phyloP scores from a whole-genome alignment of 1,140 invertebrate species.

The Contarinia nasturtii region DNA sequence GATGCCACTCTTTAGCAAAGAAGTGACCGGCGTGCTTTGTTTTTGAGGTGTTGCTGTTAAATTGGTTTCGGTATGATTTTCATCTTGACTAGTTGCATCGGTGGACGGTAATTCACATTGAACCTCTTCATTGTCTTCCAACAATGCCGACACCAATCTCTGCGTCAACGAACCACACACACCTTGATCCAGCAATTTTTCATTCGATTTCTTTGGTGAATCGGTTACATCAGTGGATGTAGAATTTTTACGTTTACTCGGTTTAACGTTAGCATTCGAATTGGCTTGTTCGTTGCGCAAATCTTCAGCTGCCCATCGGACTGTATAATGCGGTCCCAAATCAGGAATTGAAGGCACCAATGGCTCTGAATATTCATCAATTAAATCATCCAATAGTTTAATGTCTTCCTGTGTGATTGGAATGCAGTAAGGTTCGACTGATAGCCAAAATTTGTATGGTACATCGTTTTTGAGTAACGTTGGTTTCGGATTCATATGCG shows the following conservation, averaged over 20 bases:
- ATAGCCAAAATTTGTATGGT: conserved; percentile 88
- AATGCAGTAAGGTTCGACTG: conserved; percentile 80
- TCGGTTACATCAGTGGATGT: conserved; percentile 17
- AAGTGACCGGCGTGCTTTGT: conserved; percentile 12
- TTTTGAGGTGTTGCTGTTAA: conserved; percentile 19
- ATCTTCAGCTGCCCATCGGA: conserved; percentile 77
- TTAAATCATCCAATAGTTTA: conserved; percentile 59
- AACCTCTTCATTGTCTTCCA: conserved; percentile 72
- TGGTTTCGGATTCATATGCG: conserved; percentile 18
- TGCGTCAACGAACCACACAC: conserved; percentile 74
- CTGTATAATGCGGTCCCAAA: conserved; percentile 74
- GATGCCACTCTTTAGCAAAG: conserved; percentile 19
- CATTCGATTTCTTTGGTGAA: no score
- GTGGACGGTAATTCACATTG: conserved; percentile 17
- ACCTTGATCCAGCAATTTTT: conserved; percentile 11
- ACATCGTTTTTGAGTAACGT: conserved; percentile 69
- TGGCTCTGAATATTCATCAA: conserved; percentile 43
- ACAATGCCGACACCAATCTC: conserved; percentile 67
- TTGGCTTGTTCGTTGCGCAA: conserved; percentile 56
- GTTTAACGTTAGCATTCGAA: conserved; percentile 34
- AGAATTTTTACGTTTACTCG: conserved; percentile 30
- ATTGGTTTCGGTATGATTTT: conserved; percentile 18
- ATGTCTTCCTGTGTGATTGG: conserved; percentile 75
- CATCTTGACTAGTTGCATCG: conserved; percentile 10
- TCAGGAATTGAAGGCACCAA: conserved; percentile 50